Conservation (phyloP, 2,113 vertebrate species). For the Lethenteron reissneri region DNA sequence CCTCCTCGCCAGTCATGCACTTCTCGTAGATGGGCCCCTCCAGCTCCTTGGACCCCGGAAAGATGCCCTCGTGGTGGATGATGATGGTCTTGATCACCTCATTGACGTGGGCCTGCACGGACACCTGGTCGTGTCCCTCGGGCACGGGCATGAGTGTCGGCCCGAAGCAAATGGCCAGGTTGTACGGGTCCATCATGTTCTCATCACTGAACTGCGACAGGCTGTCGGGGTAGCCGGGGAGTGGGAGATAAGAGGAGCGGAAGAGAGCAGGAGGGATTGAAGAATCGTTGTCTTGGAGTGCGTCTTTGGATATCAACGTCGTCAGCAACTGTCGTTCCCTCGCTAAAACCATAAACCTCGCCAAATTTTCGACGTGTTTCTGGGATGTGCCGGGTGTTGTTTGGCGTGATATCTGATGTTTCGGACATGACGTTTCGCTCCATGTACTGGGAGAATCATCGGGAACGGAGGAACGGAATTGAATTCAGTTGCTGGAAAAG, state of each 20-base stretch:
- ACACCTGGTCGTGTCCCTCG: constrained; percentile 79
- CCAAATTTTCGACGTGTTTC: too few species aligned
- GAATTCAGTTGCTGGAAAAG: too few species aligned
- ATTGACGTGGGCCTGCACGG: constrained; percentile 91
- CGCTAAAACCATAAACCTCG: too few species aligned
- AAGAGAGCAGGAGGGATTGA: not conserved
- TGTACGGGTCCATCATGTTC: constrained; percentile 99
- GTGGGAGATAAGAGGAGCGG: not conserved
- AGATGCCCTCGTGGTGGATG: constrained; percentile 77
- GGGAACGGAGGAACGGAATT: too few species aligned
- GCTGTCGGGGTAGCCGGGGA: constrained; percentile 22
- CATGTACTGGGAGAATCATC: too few species aligned
- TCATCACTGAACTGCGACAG: constrained; percentile 96
- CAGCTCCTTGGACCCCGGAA: constrained; percentile 52
- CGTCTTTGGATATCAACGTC: too few species aligned
- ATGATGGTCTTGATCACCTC: constrained; percentile 98
- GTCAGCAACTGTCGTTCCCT: too few species aligned
- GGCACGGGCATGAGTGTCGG: constrained; percentile 93
- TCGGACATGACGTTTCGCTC: too few species aligned
- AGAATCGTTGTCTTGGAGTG: too few species aligned
- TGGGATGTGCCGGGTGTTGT: too few species aligned
- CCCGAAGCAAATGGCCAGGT: constrained; percentile 93
- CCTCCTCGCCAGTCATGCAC: constrained; percentile 38
- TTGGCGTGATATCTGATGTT: too few species aligned
- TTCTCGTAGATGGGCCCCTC: constrained; percentile 57